Conservation (phyloP, 2,113 vertebrate genomes). For the Carlito syrichta region DNA sequence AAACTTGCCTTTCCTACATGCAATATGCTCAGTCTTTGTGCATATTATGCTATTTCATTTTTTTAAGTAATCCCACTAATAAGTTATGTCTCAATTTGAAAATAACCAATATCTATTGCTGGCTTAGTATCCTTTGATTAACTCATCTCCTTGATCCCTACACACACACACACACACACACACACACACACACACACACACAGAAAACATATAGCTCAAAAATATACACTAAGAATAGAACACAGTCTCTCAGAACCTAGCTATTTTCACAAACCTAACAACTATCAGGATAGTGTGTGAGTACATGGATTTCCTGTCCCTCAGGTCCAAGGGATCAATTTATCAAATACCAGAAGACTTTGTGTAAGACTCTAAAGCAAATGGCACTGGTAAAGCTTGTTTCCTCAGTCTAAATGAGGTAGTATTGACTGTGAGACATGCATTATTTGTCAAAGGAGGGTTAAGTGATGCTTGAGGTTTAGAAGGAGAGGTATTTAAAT, state of each 20-base stretch:
- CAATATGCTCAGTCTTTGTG: background rate
- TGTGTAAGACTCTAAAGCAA: conserved; percentile 20
- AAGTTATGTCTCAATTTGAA: background rate
- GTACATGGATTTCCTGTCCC: conserved; percentile 27
- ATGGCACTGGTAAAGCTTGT: background rate
- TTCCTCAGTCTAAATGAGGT: background rate
- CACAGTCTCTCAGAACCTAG: background rate
- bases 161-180: background rate
- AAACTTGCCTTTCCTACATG: background rate
- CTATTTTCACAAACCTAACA: background rate
- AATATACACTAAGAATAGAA: background rate
- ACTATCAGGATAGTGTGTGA: background rate
- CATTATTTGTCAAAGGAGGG: background rate
- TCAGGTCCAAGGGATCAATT: background rate
- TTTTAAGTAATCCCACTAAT: background rate
- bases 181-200: background rate
- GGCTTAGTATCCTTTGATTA: background rate
- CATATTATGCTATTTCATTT: background rate
- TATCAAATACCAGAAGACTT: background rate
- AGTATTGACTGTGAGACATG: background rate
- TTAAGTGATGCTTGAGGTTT: conserved; percentile 12
- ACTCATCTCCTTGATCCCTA: background rate
- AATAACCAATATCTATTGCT: background rate
- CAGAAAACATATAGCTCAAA: background rate
- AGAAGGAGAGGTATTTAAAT: background rate